These are phyloP conservation scores for Psilopsiagon aurifrons DNA, from an alignment of 2,113 vertebrate genomes.

Conservation along the genomic window DNA sequence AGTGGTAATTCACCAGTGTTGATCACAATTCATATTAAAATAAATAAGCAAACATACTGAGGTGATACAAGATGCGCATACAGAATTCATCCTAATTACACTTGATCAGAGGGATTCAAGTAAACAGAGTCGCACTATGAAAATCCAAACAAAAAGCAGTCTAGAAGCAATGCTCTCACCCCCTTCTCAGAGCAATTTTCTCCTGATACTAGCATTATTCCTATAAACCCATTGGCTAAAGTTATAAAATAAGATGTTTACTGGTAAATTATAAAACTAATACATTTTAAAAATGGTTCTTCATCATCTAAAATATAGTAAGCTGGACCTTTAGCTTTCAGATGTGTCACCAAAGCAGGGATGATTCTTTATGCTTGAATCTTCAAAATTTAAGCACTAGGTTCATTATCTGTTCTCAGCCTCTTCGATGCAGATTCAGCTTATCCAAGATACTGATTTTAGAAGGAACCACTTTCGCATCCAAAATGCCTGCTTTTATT, in stretches of 20 bases:
- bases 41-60: slow-evolving; percentile 41
- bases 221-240: not conserved
- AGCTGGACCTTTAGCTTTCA: not conserved
- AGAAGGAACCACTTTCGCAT: not conserved
- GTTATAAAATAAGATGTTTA: not conserved
- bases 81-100: not conserved
- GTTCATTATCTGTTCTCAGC: not conserved
- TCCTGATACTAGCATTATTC: not conserved
- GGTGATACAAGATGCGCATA: not conserved
- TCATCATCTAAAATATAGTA: not conserved
- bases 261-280: not conserved
- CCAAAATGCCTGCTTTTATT: not conserved
- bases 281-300: not conserved
- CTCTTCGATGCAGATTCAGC: not conserved
- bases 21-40: slow-evolving; percentile 18
- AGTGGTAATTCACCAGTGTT: not conserved
- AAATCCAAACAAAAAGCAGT: not conserved
- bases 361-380: not conserved
- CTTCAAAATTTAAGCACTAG: not conserved
- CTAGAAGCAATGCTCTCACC: not conserved
- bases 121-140: not conserved
- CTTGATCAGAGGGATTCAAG: not conserved
- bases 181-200: not conserved
- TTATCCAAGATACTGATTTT: not conserved
- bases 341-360: not conserved